These are phyloP conservation scores for Anabacerthia variegaticeps DNA, from an alignment of 2,797 vertebrate species.

Conservation along the genomic window DNA sequence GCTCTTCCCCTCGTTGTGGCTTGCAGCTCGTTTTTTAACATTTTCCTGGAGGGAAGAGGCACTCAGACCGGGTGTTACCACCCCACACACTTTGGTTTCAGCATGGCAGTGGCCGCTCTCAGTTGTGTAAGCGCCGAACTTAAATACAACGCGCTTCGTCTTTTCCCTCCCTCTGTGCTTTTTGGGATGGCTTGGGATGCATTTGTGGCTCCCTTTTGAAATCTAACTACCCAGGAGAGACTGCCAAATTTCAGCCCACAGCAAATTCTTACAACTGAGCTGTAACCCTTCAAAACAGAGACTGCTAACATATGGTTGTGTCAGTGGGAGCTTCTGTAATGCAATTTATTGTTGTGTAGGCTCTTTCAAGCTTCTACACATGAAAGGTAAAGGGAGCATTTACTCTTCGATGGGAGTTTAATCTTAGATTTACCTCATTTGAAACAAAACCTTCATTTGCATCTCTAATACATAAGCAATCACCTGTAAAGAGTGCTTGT, in stretches of 20 bases:
- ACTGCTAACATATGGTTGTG: conserved; percentile 61
- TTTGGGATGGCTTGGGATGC: neutral
- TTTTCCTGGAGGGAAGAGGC: neutral
- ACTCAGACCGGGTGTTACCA: rapidly evolving
- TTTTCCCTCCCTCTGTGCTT: neutral
- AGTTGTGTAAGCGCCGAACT: rapidly evolving
- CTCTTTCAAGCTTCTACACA: conserved; percentile 63
- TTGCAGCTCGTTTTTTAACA: neutral
- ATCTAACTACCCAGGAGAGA: neutral
- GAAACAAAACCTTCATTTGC: conserved; percentile 41
- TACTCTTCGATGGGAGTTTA: conserved; percentile 56
- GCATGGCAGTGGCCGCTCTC: rapidly evolving
- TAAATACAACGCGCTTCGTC: neutral
- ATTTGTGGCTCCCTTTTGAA: neutral
- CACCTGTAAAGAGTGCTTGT: conserved; percentile 47
- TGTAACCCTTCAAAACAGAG: conserved; percentile 58
- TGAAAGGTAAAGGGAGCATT: conserved; percentile 52
- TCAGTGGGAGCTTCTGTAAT: conserved; percentile 70
- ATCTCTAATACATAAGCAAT: conserved; percentile 21
- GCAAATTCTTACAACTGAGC: conserved; percentile 32
- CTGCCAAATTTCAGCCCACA: conserved; percentile 56
- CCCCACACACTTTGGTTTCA: rapidly evolving
- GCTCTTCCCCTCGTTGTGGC: neutral
- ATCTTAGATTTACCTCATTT: conserved; percentile 61
- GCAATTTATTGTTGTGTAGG: conserved; percentile 61